These are phyloP conservation scores for Cyrtonyx montezumae DNA, from an alignment of 2,113 vertebrate genomes.

Conservation along the genomic window DNA sequence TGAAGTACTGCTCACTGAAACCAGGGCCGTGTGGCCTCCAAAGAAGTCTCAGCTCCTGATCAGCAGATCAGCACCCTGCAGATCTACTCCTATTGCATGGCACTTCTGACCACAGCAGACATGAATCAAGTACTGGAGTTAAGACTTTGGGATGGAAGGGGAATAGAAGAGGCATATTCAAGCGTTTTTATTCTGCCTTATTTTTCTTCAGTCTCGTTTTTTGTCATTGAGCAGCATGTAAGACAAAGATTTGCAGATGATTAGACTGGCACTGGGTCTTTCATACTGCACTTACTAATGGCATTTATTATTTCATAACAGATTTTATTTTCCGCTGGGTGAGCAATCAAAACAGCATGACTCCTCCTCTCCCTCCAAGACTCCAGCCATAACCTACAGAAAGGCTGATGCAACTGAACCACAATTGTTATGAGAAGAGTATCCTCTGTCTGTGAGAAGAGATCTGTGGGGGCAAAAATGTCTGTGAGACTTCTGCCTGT, in stretches of 20 bases:
- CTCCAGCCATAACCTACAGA: neutral
- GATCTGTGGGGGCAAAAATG: neutral
- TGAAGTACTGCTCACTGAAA: neutral
- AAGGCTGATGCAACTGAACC: neutral
- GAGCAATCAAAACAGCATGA: slow-evolving; percentile 30
- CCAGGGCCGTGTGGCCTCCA: neutral
- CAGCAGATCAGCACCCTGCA: too few species aligned
- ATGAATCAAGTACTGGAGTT: neutral
- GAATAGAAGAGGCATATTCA: accelerated
- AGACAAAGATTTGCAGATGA: neutral
- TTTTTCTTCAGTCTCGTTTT: neutral
- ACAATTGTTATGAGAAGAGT: slow-evolving; percentile 2
- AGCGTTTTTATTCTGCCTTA: neutral
- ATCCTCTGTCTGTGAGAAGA: neutral
- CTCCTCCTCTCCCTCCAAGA: neutral
- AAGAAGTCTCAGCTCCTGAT: neutral
- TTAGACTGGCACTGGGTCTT: slow-evolving; percentile 30
- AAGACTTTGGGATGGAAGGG: neutral
- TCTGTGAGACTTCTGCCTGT: neutral
- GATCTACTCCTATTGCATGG: neutral
- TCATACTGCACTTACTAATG: neutral
- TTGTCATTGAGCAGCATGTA: neutral
- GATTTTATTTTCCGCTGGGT: slow-evolving; percentile 4
- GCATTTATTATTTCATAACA: slow-evolving; percentile 23
- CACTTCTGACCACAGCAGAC: neutral